Base-by-base conservation (phyloP, 1,140 invertebrate genomes). In the Trypoxylus dichotomus region DNA sequence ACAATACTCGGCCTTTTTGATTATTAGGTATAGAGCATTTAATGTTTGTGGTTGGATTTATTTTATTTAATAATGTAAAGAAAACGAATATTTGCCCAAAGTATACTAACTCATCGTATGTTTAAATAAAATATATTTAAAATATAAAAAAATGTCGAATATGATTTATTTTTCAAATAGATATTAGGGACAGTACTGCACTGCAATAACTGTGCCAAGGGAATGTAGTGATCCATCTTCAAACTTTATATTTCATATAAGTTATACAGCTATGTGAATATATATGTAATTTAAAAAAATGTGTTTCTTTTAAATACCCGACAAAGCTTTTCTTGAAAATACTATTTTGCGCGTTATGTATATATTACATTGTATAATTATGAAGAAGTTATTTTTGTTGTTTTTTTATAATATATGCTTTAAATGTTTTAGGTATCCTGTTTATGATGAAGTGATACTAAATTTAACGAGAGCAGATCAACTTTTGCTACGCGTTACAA, bases 241-340 rank as follows among this genome's bases (percentile, higher is more conserved):
- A 80, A 82, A 81, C 80, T 82, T 80, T 82, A 81, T 80, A 81
- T 82, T 82, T 80, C 78, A 73, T 82, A 73, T 82, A 81, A 82
- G 74, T 81, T 82, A 78, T 75, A 81, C 79, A 78, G 79, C 78
- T 81, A 82, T 81, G 79, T 82, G 80, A 82, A 82, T 82, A 82
- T 79, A 82, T 81, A 77, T 80, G 79, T n/a, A 79, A 81, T 82
- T 81, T 80, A 80, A 80, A 80, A 77, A 43, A 77, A 27, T 25
- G 60, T 68, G 60, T 68, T 42, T 78, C 27, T 71, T 77, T 68
- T 25, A 37, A 25, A 8, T 15, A 15, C 60, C 60, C 6, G n/a
- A n/a, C 15, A 37, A 37, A 37, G 10, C 32, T 37, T 37, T 2
- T 37, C 32, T 37, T 1, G 32, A 37, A 37, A 37, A 37, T 8